A percentile compares a stretch with the other conserved stretches of the same genome.
Evolutionary conservation across 2,797 vertebrate genomes (phyloP).

Genomic region (Alca torda): DNA sequence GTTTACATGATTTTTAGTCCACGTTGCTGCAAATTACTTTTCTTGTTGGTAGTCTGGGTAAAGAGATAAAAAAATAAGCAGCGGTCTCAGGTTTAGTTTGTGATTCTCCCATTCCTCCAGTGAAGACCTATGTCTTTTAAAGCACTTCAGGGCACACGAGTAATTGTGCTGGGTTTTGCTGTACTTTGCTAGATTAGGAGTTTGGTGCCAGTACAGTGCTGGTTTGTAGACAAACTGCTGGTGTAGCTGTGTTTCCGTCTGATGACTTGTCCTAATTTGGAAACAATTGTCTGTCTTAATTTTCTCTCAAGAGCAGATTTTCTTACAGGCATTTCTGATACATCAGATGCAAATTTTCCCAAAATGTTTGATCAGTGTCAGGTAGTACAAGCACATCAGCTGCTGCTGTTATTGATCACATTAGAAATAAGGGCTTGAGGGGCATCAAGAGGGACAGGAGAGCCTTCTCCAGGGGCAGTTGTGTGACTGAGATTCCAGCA

Average conservation of each 20-base stretch:
- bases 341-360: not conserved
- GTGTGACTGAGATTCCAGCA: not conserved
- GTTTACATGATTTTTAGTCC: not conserved
- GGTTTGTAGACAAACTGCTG: not conserved
- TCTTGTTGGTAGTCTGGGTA: not conserved
- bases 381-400: not conserved
- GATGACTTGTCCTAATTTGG: not conserved
- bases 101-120: not conserved
- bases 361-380: not conserved
- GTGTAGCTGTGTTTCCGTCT: not conserved
- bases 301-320: not conserved
- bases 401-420: not conserved
- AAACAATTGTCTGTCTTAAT: not conserved
- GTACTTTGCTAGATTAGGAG: not conserved
- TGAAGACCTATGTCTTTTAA: not conserved
- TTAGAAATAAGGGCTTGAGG: not conserved
- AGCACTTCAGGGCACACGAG: not conserved
- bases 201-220: not conserved
- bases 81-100: not conserved
- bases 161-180: not conserved
- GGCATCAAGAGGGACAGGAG: not conserved
- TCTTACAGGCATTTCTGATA: not conserved
- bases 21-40: not conserved
- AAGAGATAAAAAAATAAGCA: not conserved
- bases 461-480: not conserved